Base-by-base conservation (phyloP, 2,797 vertebrate species). In the Enteromius unitaeniatus region DNA sequence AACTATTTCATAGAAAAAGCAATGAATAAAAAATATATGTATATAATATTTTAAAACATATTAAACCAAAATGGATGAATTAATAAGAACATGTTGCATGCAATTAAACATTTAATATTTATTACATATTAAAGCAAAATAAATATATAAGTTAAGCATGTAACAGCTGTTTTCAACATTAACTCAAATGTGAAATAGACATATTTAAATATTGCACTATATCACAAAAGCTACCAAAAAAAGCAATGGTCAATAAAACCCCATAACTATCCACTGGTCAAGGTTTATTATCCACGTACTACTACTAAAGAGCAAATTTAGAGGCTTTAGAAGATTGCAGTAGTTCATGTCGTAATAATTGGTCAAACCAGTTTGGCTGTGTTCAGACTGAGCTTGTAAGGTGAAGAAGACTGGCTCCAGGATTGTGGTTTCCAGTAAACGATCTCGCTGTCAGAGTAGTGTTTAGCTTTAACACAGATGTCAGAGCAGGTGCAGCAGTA, bases 391-490 rank as follows among this genome's bases (percentile, higher is more conserved):
- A 2, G 13, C 37, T 13, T 40, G 49, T 51, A 2, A 19, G 5
- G 55, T 58, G 68, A 26, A 68, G 34, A 68, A 21, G 0, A 28
- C 62, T 28, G 26, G 60, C 60, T 37, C 4, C 31, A 37, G 31
- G 4, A 68, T 5, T 42, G 65, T 78, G 21, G 84, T 89, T 90
- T 88, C 79, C 87, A 87, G 79, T 84, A 80, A 87, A 90, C 89
- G 88, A 89, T 87, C 79, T 87, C 51, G 83, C 82, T 88, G 88
- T 84, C 82, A 79, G 77, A 84, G n/a, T 4, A 4, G 55, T 60
- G 58, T 23, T 23, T 11, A 6, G 90, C 31, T 55, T 45, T 58
- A 31, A 73, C 69, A 82, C 69, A 82, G 69, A 82, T 82, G 80
- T 51, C 69, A 64, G 55, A 74, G 73, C 69, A 81, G 69, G 19